phyloP scores from a whole-genome alignment of 2,797 vertebrate species.

The Acrossocheilus wenchowensis region DNA sequence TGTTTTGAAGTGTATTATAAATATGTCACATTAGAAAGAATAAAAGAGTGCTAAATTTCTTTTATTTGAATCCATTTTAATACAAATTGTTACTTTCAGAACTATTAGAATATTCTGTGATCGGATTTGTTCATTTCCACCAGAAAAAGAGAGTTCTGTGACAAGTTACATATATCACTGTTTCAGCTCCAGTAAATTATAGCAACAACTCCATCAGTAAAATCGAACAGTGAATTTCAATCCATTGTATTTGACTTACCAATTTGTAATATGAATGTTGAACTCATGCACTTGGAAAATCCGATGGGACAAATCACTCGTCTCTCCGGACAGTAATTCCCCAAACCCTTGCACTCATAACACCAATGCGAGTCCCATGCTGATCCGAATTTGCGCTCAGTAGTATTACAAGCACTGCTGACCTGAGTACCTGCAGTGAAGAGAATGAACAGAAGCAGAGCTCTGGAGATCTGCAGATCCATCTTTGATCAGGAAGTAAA shows the following conservation, averaged over 20 bases:
- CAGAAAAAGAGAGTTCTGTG: not conserved
- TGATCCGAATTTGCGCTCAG: fast-evolving
- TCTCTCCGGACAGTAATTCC: not conserved
- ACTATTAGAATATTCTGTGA: not conserved
- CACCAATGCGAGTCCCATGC: not conserved
- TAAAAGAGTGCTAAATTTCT: not conserved
- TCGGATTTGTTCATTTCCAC: not conserved
- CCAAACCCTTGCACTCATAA: not conserved
- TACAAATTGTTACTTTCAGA: too few species aligned
- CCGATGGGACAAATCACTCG: not conserved
- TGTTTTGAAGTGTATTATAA: not conserved
- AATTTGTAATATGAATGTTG: fast-evolving
- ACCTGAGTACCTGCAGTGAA: fast-evolving
- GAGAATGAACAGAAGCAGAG: not conserved
- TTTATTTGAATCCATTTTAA: too few species aligned
- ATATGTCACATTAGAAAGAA: not conserved
- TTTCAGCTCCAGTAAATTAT: not conserved
- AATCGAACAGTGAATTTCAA: not conserved
- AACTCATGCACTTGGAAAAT: not conserved
- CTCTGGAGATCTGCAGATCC: not conserved
- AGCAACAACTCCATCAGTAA: not conserved
- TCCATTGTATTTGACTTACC: not conserved
- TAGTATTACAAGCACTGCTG: fast-evolving
- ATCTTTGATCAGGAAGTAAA: not conserved
- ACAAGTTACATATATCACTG: too few species aligned